Percentiles rank a stretch among this genome's conserved stretches.
Conservation (phyloP, 2,888 invertebrate species). For the Leptinotarsa juncta region DNA sequence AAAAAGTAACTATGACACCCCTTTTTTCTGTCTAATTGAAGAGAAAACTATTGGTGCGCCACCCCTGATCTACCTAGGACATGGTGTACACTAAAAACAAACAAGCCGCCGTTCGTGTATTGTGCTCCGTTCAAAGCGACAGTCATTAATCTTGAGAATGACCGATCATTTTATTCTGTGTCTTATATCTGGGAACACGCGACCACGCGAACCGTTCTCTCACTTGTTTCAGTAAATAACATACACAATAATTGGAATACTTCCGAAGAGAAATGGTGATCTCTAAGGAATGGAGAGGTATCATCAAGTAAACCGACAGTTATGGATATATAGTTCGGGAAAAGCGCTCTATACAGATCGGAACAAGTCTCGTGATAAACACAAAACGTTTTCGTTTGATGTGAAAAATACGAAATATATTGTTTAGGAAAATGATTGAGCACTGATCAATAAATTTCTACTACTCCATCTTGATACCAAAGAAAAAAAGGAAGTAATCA, state of each 20-base stretch:
- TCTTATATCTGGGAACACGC: conserved; percentile 55
- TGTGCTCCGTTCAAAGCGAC: conserved; percentile 57
- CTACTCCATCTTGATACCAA: too few relatives aligned
- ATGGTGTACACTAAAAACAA: conserved; percentile 38
- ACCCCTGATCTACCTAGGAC: not conserved
- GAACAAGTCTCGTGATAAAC: too few relatives aligned
- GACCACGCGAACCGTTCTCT: conserved; percentile 45
- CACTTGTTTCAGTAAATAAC: conserved; percentile 38
- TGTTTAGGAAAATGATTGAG: too few relatives aligned
- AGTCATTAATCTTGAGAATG: conserved; percentile 60
- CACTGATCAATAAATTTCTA: too few relatives aligned
- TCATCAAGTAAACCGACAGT: conserved; percentile 5
- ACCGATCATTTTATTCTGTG: conserved; percentile 61
- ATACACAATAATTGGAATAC: conserved; percentile 36
- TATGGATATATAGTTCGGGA: not conserved
- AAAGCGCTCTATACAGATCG: not conserved
- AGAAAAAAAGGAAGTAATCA: too few relatives aligned
- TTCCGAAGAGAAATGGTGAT: conserved; percentile 18
- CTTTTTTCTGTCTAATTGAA: too few relatives aligned
- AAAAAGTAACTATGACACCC: too few relatives aligned
- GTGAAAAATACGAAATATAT: too few relatives aligned
- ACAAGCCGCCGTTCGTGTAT: conserved; percentile 56
- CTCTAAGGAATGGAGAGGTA: not conserved
- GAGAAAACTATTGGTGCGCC: not conserved
- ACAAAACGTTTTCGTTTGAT: too few relatives aligned